phyloP scores from a whole-genome alignment of 1,140 invertebrate genomes.

The Pemphigus obesinymphae region DNA sequence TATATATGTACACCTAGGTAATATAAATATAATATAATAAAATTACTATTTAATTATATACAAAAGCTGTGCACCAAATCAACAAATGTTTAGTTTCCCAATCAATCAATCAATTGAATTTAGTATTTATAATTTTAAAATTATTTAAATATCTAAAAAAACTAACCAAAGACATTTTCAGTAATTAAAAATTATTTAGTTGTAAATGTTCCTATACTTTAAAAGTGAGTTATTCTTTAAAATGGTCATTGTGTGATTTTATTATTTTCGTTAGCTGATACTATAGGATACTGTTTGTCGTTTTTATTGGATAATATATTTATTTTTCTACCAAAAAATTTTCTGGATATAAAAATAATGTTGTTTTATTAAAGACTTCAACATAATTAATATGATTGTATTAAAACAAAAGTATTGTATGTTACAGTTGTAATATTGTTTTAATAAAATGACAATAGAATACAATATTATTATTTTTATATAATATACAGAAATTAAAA shows the following conservation, averaged over 20 bases:
- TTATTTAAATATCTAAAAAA: not conserved
- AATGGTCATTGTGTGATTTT: not conserved
- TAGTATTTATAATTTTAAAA: not conserved
- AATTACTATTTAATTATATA: too few species aligned
- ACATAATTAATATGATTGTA: not conserved
- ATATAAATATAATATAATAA: too few species aligned
- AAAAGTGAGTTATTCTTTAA: not conserved
- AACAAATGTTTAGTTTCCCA: not conserved
- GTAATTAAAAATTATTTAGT: not conserved
- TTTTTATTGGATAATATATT: not conserved
- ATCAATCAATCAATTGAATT: not conserved
- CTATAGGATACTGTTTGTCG: too few species aligned
- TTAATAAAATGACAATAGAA: too few species aligned
- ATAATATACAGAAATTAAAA: too few species aligned
- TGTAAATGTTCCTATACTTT: not conserved
- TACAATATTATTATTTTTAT: too few species aligned
- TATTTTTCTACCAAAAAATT: not conserved
- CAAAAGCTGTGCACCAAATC: too few species aligned
- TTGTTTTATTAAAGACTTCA: too few species aligned
- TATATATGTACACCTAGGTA: too few species aligned
- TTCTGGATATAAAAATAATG: not conserved
- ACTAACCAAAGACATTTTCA: not conserved
- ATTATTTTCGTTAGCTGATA: too few species aligned
- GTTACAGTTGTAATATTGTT: too few species aligned
- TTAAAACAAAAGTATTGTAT: too few species aligned